Evolutionary conservation across 2,113 vertebrate genomes (phyloP).

Genomic region (Bos taurus): DNA sequence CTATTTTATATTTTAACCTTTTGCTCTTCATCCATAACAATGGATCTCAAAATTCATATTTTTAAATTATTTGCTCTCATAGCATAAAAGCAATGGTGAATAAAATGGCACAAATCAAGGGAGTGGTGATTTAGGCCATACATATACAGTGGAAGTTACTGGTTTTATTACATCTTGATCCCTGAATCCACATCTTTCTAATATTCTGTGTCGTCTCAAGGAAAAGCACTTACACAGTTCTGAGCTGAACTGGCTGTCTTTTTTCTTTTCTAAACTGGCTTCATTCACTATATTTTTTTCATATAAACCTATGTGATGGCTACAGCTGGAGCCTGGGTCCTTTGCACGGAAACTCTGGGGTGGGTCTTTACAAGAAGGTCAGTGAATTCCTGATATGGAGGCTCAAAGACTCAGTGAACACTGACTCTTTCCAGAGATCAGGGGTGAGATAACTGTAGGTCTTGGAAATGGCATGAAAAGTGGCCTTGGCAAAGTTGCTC

Average conservation of each 20-base stretch:
- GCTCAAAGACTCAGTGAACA: neutral
- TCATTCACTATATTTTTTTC: neutral
- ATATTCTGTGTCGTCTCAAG: neutral
- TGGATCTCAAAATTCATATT: neutral
- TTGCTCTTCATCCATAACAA: neutral
- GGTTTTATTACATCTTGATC: neutral
- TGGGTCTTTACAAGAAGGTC: neutral
- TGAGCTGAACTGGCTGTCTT: neutral
- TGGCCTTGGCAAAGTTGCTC: slow-evolving; percentile 87
- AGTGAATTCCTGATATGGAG: neutral
- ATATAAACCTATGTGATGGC: neutral
- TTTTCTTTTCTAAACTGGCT: neutral
- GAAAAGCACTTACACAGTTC: neutral
- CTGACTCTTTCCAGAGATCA: neutral
- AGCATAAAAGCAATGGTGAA: neutral
- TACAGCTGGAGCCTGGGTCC: neutral
- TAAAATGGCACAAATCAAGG: neutral
- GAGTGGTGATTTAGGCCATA: neutral
- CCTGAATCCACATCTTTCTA: neutral
- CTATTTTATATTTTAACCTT: neutral
- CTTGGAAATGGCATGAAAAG: neutral
- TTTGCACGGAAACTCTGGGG: neutral
- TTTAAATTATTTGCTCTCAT: neutral
- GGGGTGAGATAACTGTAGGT: neutral
- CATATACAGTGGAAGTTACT: neutral